These are phyloP conservation scores for Eidolon dupreanum DNA, from an alignment of 2,797 vertebrate genomes.

Conservation along the genomic window DNA sequence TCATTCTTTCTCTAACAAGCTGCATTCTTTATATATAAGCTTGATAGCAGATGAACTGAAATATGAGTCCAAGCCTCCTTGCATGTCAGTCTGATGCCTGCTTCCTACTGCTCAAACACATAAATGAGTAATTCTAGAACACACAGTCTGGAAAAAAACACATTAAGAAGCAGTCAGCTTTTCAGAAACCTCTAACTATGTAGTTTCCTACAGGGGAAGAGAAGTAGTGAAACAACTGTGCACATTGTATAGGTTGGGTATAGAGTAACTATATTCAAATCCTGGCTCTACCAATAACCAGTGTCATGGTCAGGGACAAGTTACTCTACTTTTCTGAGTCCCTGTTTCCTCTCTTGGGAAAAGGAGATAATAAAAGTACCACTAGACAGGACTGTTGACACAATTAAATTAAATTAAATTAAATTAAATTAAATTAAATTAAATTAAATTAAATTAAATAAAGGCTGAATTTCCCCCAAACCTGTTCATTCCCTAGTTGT, in stretches of 20 bases:
- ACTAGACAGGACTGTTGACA: background rate
- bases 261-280: background rate
- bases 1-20: background rate
- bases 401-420: slow-evolving; percentile 20
- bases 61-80: background rate
- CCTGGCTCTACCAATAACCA: background rate
- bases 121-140: background rate
- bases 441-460: slow-evolving; percentile 21
- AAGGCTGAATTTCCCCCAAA: background rate
- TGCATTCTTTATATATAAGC: background rate
- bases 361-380: background rate
- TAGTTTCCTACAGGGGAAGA: background rate
- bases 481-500: background rate
- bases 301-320: background rate
- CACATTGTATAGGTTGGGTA: background rate
- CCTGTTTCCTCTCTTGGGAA: slow-evolving; percentile 21
- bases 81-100: background rate
- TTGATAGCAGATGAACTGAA: background rate
- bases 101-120: background rate
- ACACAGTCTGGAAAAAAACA: background rate
- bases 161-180: background rate
- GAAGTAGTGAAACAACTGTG: background rate
- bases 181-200: background rate
- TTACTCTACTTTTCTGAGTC: background rate
- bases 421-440: background rate